Conservation (phyloP, 1,140 invertebrate genomes). For the Zaprionus taronus region DNA sequence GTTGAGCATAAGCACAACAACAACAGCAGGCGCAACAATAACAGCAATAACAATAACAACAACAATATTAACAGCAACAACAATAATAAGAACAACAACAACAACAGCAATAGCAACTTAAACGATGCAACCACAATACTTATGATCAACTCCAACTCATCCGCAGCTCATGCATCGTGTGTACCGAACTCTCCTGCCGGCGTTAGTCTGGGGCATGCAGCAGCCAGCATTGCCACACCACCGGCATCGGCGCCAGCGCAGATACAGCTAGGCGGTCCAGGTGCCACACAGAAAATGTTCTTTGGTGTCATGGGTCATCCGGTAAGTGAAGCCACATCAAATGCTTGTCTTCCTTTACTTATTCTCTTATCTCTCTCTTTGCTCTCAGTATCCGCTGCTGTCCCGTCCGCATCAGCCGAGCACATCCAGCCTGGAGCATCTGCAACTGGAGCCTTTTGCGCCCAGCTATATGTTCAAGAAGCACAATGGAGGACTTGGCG, state of each 20-base stretch:
- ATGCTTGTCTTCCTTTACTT: not conserved
- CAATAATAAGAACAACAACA: slow-evolving; percentile 58
- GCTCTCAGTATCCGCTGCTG: slow-evolving; percentile 65
- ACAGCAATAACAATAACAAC: slow-evolving; percentile 17
- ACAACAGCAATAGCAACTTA: slow-evolving; percentile 23
- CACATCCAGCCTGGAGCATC: slow-evolving; percentile 56
- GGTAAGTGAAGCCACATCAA: slow-evolving; percentile 41
- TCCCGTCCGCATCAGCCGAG: slow-evolving; percentile 58
- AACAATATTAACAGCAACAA: slow-evolving; percentile 43
- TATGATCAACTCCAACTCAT: slow-evolving; percentile 74
- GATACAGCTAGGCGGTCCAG: slow-evolving; percentile 51
- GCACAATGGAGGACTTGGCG: slow-evolving; percentile 59
- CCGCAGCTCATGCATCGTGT: slow-evolving; percentile 68
- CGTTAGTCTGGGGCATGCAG: slow-evolving; percentile 64
- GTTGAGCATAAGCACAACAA: slow-evolving; percentile 34
- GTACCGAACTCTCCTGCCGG: slow-evolving; percentile 76
- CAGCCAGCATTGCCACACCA: slow-evolving; percentile 68
- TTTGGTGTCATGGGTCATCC: slow-evolving; percentile 71
- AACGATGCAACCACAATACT: slow-evolving; percentile 61
- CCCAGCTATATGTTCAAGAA: slow-evolving; percentile 72
- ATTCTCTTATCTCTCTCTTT: slow-evolving; percentile 18
- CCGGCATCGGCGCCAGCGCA: slow-evolving; percentile 69
- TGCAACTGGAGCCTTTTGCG: slow-evolving; percentile 59
- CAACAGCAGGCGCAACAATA: slow-evolving; percentile 8
- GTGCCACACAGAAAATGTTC: slow-evolving; percentile 62